A percentile compares a stretch with the other conserved stretches of the same genome.
Evolutionary conservation across 2,113 vertebrate species (phyloP).

Genomic region (Tretioscincus oriximinensis): DNA sequence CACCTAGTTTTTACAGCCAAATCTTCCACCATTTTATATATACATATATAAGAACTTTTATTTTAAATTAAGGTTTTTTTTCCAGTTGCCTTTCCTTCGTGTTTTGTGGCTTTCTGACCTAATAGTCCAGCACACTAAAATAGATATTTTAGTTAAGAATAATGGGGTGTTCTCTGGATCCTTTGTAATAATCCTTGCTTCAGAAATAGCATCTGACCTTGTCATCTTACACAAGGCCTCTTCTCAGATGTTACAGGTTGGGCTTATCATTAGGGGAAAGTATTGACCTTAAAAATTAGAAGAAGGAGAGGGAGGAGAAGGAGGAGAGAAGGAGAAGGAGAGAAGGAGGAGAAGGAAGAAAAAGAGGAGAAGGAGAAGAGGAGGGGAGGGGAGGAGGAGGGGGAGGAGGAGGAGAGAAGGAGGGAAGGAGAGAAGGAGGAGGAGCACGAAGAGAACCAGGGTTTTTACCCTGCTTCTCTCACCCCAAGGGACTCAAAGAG

Average conservation of each 20-base stretch:
- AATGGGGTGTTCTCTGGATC: neutral
- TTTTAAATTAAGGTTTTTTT: slow-evolving; percentile 36
- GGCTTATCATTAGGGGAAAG: neutral
- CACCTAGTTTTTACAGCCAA: slow-evolving; percentile 54
- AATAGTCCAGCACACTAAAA: slow-evolving; percentile 23
- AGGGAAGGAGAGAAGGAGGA: too few species aligned
- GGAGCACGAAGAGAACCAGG: too few species aligned
- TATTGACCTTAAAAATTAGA: slow-evolving; percentile 15
- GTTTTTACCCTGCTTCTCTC: too few species aligned
- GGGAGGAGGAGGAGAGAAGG: too few species aligned
- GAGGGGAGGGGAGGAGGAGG: too few species aligned
- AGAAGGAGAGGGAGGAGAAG: neutral
- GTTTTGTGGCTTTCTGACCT: slow-evolving; percentile 13
- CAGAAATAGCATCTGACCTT: slow-evolving; percentile 28
- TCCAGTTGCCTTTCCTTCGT: slow-evolving; percentile 20
- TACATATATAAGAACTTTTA: slow-evolving; percentile 38
- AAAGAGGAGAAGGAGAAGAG: too few species aligned
- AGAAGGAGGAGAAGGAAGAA: too few species aligned
- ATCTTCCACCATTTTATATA: slow-evolving; percentile 38
- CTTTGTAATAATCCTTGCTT: slow-evolving; percentile 29
- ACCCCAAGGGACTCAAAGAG: too few species aligned
- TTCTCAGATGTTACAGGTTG: neutral
- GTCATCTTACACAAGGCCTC: neutral
- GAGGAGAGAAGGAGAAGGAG: too few species aligned
- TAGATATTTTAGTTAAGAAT: slow-evolving; percentile 31